Percentiles rank a stretch among this genome's conserved stretches.
These are phyloP conservation scores for Centroberyx gerrardi DNA, from an alignment of 2,797 vertebrate genomes.

Conservation along the genomic window DNA sequence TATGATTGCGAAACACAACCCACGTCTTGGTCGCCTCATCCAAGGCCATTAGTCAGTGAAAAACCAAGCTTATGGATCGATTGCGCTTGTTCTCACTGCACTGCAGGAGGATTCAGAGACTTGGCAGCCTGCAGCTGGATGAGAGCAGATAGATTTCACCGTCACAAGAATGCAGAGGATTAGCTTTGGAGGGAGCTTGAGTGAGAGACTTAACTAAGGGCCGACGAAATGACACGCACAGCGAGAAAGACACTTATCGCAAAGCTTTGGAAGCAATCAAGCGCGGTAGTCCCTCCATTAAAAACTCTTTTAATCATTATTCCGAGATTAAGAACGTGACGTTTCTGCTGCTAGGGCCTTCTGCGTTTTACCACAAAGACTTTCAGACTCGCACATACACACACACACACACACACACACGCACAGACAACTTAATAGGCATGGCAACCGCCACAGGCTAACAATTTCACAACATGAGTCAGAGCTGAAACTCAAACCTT, in stretches of 20 bases:
- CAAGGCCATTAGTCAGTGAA: conserved; percentile 36
- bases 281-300: conserved; percentile 19
- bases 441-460: conserved; percentile 2
- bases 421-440: conserved; percentile 3
- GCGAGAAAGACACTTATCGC: conserved; percentile 50
- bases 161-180: conserved; percentile 72
- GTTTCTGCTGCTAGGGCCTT: conserved; percentile 11
- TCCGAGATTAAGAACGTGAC: conserved; percentile 47
- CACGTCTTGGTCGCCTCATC: not conserved
- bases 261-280: conserved; percentile 70
- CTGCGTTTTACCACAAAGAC: conserved; percentile 17
- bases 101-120: conserved; percentile 42
- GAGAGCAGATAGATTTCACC: conserved; percentile 51
- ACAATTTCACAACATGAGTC: conserved; percentile 52
- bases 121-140: conserved; percentile 37
- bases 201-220: conserved; percentile 47
- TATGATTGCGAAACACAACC: conserved; percentile 18
- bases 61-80: conserved; percentile 32
- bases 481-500: conserved; percentile 28
- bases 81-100: conserved; percentile 17
- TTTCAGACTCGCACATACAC: not conserved
- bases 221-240: conserved; percentile 40
- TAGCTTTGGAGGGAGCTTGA: conserved; percentile 60
- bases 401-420: not conserved
- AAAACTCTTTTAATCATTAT: conserved; percentile 27